A percentile compares a stretch with the other conserved stretches of the same genome.
These are phyloP conservation scores for Caenorhabditis sp. DNA, from an alignment of 2,888 invertebrate genomes.

Conservation along the genomic window DNA sequence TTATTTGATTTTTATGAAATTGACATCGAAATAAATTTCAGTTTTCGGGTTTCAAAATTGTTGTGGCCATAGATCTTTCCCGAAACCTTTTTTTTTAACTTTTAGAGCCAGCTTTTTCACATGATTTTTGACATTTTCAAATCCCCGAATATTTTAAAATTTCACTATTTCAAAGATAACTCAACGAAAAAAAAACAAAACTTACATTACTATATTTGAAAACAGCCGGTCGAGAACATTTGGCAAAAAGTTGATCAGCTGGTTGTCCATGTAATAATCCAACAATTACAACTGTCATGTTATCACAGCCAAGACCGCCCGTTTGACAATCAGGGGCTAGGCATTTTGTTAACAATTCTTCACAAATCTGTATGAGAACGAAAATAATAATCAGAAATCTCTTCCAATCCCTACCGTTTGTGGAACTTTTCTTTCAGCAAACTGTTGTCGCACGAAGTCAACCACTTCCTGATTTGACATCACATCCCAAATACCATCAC, in stretches of 20 bases:
- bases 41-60: no score
- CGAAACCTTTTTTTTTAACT: no score
- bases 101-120: no score
- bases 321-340: constrained; percentile 95
- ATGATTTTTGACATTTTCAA: no score
- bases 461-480: constrained; percentile 87
- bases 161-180: neutral
- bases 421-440: constrained; percentile 85
- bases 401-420: constrained; percentile 76
- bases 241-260: constrained; percentile 30
- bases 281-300: constrained; percentile 83
- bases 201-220: constrained; percentile 14
- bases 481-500: constrained; percentile 99
- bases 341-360: constrained; percentile 91
- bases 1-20: no score
- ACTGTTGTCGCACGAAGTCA: constrained; percentile 84
- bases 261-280: constrained; percentile 56
- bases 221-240: constrained; percentile 42
- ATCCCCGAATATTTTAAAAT: neutral
- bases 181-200: no score
- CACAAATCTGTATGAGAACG: constrained; percentile 92
- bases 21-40: no score
- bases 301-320: constrained; percentile 94
- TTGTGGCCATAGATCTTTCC: no score
- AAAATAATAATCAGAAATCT: no score